Conservation (phyloP, 2,888 invertebrate genomes). For the Syrphus vitripennis region DNA sequence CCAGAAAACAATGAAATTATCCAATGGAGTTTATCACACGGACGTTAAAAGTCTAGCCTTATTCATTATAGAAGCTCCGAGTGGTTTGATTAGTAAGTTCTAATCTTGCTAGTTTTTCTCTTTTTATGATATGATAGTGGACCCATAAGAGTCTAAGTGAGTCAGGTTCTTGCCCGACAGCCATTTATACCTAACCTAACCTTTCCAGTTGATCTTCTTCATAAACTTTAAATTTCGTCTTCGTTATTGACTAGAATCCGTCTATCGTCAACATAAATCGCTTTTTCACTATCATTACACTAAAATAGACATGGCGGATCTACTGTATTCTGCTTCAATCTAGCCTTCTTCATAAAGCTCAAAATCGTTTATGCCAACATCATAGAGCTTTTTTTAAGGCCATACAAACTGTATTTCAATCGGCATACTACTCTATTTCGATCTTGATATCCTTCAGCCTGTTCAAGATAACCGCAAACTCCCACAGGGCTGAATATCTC, state of each 20-base stretch:
- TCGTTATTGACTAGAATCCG: not conserved
- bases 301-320: slow-evolving; percentile 22
- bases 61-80: not conserved
- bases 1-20: not conserved
- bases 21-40: no score
- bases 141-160: no score
- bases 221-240: not conserved
- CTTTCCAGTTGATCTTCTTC: not conserved
- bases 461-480: not conserved
- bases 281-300: slow-evolving; percentile 4
- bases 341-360: not conserved
- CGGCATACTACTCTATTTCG: not conserved
- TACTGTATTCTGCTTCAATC: not conserved
- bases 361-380: not conserved
- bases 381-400: slow-evolving; percentile 6
- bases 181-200: not conserved
- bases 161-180: no score
- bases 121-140: no score
- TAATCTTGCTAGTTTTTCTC: no score
- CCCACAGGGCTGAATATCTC: not conserved
- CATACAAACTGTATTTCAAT: not conserved
- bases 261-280: slow-evolving; percentile 3
- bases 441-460: not conserved
- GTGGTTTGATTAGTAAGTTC: no score
- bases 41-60: no score